Base-by-base conservation (phyloP, 2,113 vertebrate species). In the Podiceps cristatus region DNA sequence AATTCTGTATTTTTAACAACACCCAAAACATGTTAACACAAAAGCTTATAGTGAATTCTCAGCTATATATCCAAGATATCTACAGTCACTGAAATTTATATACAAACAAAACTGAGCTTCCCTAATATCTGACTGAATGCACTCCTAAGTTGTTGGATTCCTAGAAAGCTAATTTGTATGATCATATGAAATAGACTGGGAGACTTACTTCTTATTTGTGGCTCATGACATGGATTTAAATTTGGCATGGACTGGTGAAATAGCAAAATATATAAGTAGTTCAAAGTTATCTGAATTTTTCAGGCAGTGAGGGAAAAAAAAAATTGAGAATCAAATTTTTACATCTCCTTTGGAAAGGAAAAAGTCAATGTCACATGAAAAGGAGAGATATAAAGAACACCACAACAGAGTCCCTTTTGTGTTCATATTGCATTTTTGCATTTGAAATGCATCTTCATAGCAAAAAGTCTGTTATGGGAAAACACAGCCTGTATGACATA, bases 191-290 rank as follows among this genome's bases (percentile, higher is more conserved):
- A 71, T 0, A 78, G 18, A 52, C 13, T 40, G 24, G 33, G 52
- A 9, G 88, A 76, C 24, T 47, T 67, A 33, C 14, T 83, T 68
- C 55, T 69, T 45, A 83, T 58, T 16, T 77, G 49, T 45, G 31
- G 24, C 3, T 76, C 10, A 29, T 47, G 18, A 76, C 7, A 55
- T 1, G 20, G n/a, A 85, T 81, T 85, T 66, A 77, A 52, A 68
- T 85, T 73, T 31, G 11, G 11, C 58, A 56, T 29, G 29, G 23
- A 66, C 2, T 93, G 31, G 67, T 33, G 47, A 79, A 94, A 75
- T 0, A 25, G 16, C n/a, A 67, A 77, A 85, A 75, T 4, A 1
- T n/a, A 2, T 42, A 72, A 25, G 3, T 55, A 75, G 8, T 12
- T 80, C 28, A 29, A 75, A 75, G 28, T 71, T 68, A 86, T 13